Evolutionary conservation across 2,797 vertebrate genomes (phyloP), one percentile per base, ranked within the genome.

Genomic region (Merluccius polli): DNA sequence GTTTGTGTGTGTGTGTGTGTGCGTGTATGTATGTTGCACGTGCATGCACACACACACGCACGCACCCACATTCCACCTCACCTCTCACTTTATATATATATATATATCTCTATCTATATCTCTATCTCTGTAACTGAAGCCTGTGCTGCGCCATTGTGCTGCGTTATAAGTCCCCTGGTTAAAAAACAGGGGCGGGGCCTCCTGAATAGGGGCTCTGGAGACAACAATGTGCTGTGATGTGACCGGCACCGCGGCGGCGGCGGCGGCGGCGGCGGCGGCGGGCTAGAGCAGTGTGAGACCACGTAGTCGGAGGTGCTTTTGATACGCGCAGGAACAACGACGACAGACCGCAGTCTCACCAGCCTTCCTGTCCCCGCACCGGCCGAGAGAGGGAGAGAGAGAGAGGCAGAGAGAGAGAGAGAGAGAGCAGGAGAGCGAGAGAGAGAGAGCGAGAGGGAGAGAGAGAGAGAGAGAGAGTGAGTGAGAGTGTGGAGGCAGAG

Each of bases 401-500:
- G 65, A 30, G 12, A n/a, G 5, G 35, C n/a, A 1, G 71, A 12
- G 30, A 16, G 31, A 24, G 48, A 32, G 48, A 48, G 16, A 21
- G 48, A 24, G 27, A 44, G 13, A 63, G 0, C 69, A 0, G 32
- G 31, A 73, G 59, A 32, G 32, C 15, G 21, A 65, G 16, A 33
- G 36, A 18, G 52, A 41, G 52, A 29, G 67, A 44, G 27, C 67
- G 29, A 73, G 30, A 31, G 27, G 21, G 59, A 30, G 52, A 38
- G 29, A 35, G 1, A 69, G 32, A n/a, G 48, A 13, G 10, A 41
- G 70, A 41, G n/a, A 71, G 31, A 13, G 32, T 7, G 41, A 63
- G n/a, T n/a, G n/a, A n/a, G n/a, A n/a, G n/a, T 16, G 70, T 27
- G 32, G 32, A 24, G 71, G 41, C 33, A 44, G 52, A 77, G 72